Evolutionary conservation across 2,797 vertebrate species (phyloP).

Genomic region (Trichosurus vulpecula): DNA sequence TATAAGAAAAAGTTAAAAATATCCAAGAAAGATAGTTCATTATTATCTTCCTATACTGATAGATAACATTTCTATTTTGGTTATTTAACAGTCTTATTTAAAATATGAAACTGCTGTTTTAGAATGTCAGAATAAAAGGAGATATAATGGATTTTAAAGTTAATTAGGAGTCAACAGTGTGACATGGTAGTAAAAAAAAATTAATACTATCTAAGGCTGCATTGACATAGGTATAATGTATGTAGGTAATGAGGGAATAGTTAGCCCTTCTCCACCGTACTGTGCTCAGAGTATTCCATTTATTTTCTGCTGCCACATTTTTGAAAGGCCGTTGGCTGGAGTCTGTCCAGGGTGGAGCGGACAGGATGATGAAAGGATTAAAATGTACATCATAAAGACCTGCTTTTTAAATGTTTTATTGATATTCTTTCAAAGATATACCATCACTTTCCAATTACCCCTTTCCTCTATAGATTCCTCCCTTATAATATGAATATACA

Average conservation of each 20-base stretch:
- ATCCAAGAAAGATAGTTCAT: not conserved
- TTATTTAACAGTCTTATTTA: not conserved
- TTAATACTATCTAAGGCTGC: not conserved
- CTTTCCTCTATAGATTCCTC: not conserved
- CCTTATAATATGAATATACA: not conserved
- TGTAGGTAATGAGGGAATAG: not conserved
- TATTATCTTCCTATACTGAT: not conserved
- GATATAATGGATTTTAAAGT: not conserved
- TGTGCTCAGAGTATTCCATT: not conserved
- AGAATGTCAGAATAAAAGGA: not conserved
- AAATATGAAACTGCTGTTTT: not conserved
- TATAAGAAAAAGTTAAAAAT: not conserved
- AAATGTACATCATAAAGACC: not conserved
- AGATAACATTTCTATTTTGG: not conserved
- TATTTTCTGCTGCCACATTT: not conserved
- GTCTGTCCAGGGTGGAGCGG: not conserved
- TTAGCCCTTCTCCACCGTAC: not conserved
- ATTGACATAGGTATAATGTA: not conserved
- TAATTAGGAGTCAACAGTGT: not conserved
- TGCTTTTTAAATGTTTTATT: not conserved
- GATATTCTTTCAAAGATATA: not conserved
- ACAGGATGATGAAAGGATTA: not conserved
- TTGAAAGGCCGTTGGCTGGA: not conserved
- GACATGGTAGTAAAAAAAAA: not conserved
- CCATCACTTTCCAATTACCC: not conserved